Percentiles rank a stretch among this genome's conserved stretches.
Evolutionary conservation across 2,888 invertebrate genomes (phyloP).

Genomic region (Teleogryllus oceanicus): DNA sequence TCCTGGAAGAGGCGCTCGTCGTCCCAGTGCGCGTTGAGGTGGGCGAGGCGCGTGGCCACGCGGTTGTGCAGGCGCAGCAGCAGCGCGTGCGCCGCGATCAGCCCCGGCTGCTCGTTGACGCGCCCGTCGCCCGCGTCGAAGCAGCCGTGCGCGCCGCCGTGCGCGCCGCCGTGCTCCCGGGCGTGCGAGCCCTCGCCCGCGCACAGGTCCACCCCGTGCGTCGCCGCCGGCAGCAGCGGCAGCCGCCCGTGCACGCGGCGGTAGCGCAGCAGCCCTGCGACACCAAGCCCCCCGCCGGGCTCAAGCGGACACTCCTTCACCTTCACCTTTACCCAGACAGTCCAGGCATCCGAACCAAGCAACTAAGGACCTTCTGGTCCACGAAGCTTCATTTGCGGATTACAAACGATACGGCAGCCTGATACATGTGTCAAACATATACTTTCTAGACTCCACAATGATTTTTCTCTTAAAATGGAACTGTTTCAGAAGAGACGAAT

Average conservation of each 20-base stretch:
- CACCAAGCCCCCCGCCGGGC: too few species aligned
- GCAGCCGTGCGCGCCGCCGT: conserved; percentile 51
- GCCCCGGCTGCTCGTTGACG: conserved; percentile 75
- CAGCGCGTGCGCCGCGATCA: conserved; percentile 70
- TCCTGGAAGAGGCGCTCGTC: conserved; percentile 86
- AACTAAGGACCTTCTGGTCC: too few species aligned
- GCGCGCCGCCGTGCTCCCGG: conserved; percentile 61
- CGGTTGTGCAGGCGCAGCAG: conserved; percentile 73
- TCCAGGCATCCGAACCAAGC: too few species aligned
- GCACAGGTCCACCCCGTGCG: conserved; percentile 61
- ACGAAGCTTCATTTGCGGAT: too few species aligned
- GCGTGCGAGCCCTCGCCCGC: conserved; percentile 37
- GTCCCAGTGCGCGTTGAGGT: conserved; percentile 79
- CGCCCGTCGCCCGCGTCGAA: conserved; percentile 75
- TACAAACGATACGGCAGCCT: too few species aligned
- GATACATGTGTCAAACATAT: too few species aligned
- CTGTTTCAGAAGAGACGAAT: too few species aligned
- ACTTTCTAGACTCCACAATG: too few species aligned
- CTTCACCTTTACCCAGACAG: too few species aligned
- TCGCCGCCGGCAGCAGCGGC: conserved; percentile 56
- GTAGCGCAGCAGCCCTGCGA: conserved; percentile 51
- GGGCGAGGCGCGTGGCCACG: conserved; percentile 66
- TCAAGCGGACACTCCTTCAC: too few species aligned
- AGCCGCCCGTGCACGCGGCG: conserved; percentile 61
- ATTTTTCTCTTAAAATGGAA: too few species aligned